Percentiles rank a stretch among this genome's conserved stretches.
Evolutionary conservation across 1,140 invertebrate species (phyloP).

Genomic region (Luehdorfia chinensis): DNA sequence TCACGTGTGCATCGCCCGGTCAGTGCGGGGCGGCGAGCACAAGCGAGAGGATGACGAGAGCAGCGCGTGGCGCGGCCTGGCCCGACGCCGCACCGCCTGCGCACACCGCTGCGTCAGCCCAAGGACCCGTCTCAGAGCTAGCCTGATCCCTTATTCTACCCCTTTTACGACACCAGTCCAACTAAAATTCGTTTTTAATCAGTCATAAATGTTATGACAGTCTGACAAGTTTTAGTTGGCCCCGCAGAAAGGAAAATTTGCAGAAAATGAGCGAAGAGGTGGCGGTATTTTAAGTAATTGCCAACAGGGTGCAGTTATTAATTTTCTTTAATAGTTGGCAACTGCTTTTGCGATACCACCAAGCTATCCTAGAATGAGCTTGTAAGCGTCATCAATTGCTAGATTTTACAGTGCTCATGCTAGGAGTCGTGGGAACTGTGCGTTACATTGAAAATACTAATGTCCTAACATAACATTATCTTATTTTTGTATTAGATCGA

Average conservation of each 20-base stretch:
- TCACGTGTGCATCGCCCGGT: conserved; percentile 71
- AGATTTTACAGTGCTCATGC: conserved; percentile 12
- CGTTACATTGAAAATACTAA: conserved; percentile 12
- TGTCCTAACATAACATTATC: background rate
- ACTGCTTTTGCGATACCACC: background rate
- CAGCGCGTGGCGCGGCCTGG: conserved; percentile 45
- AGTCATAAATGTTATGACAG: too few species aligned
- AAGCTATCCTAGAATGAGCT: conserved; percentile 17
- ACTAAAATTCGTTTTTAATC: conserved; percentile 3
- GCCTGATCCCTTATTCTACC: conserved; percentile 21
- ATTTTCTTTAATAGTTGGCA: background rate
- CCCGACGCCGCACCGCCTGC: conserved; percentile 63
- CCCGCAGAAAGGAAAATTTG: conserved; percentile 12
- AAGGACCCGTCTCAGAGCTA: conserved; percentile 82
- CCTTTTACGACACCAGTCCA: conserved; percentile 11
- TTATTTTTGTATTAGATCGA: background rate
- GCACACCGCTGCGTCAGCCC: conserved; percentile 79
- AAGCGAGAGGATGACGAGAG: conserved; percentile 58
- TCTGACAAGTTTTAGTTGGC: background rate
- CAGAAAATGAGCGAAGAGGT: conserved; percentile 15
- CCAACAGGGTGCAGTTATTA: background rate
- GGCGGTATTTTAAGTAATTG: background rate
- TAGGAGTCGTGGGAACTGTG: conserved; percentile 10
- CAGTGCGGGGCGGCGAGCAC: conserved; percentile 70
- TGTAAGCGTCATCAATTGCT: conserved; percentile 2